Evolutionary conservation across 2,888 invertebrate species (phyloP).

Genomic region (Bombylius discolor): DNA sequence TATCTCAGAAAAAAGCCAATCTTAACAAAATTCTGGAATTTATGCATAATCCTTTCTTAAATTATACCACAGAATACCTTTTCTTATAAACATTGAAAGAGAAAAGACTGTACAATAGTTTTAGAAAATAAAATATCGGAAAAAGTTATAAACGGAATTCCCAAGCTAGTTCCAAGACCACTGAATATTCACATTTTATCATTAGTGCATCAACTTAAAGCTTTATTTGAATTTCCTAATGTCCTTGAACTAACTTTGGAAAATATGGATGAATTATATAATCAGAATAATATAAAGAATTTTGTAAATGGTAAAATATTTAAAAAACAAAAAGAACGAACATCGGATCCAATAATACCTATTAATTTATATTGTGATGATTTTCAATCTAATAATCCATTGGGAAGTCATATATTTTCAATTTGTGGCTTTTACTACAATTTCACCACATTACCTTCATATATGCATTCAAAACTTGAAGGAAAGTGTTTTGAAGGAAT

Average conservation of each 20-base stretch:
- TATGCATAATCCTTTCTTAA: no score
- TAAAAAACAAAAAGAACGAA: slow-evolving; percentile 2
- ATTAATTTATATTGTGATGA: slow-evolving; percentile 11
- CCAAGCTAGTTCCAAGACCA: no score
- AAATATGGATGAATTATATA: neutral
- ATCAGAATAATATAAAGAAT: neutral
- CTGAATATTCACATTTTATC: no score
- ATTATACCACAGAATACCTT: no score
- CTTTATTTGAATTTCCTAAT: slow-evolving; percentile 7
- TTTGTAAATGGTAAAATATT: no score
- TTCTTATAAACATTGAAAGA: no score
- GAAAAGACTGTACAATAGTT: no score
- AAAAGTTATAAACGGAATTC: no score
- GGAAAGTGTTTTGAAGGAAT: slow-evolving; percentile 14
- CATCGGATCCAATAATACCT: slow-evolving; percentile 1
- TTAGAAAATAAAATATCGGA: no score
- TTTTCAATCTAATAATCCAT: slow-evolving; percentile 12
- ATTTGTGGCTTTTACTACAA: neutral
- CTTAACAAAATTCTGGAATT: no score
- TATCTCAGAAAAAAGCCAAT: no score
- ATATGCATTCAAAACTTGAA: slow-evolving; percentile 14
- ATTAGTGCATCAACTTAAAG: slow-evolving; percentile 8
- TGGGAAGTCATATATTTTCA: slow-evolving; percentile 7
- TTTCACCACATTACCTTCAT: slow-evolving; percentile 11
- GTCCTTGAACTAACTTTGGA: neutral